Evolutionary conservation across 2,113 vertebrate genomes (phyloP).

Genomic region (Ifrita kowaldi): DNA sequence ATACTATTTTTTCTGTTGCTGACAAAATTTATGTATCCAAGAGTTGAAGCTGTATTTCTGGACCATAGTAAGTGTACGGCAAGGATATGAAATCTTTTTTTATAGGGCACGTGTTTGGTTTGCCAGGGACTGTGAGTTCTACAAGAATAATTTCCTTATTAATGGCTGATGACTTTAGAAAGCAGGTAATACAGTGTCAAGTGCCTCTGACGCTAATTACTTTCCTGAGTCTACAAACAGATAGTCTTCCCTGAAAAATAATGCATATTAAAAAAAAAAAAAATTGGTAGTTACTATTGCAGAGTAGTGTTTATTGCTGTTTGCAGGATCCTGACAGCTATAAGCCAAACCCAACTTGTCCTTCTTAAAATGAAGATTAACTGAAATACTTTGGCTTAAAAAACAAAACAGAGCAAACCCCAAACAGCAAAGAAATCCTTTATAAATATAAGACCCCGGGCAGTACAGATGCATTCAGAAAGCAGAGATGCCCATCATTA

Average conservation of each 20-base stretch:
- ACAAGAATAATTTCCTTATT: not conserved
- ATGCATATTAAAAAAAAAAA: not conserved
- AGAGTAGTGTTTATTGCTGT: not conserved
- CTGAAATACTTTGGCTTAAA: not conserved
- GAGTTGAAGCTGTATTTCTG: not conserved
- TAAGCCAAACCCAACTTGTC: not conserved
- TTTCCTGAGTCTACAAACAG: not conserved
- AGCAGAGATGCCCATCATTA: not conserved
- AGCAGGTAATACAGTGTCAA: not conserved
- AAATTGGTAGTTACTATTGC: not conserved
- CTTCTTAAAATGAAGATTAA: not conserved
- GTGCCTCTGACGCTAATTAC: not conserved
- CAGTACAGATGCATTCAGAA: not conserved
- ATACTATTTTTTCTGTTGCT: not conserved
- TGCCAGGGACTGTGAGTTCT: not conserved
- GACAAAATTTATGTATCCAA: not conserved
- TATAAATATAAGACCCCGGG: not conserved
- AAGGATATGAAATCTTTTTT: not conserved
- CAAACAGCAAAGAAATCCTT: not conserved
- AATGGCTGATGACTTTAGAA: not conserved
- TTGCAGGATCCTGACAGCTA: not conserved
- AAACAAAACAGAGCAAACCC: not conserved
- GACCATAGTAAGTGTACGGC: not conserved
- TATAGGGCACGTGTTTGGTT: not conserved
- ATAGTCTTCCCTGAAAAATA: not conserved